Conservation (phyloP, 2,797 vertebrate genomes). For the Phoxinus dragarum region DNA sequence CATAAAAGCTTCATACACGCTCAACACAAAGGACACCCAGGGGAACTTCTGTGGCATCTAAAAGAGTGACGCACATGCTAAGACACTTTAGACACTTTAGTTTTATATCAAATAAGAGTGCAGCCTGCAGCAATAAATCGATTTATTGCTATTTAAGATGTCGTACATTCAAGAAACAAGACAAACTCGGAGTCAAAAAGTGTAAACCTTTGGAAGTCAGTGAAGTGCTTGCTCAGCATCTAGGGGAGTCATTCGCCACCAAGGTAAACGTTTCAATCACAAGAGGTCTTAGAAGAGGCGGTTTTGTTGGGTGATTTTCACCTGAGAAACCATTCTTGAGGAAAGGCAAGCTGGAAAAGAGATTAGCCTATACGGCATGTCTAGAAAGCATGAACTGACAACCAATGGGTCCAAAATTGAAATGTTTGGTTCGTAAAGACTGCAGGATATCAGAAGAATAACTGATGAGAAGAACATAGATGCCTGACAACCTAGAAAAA, state of each 20-base stretch:
- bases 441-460: constrained; percentile 16
- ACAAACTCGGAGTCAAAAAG: not conserved
- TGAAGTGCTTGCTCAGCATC: not conserved
- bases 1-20: not conserved
- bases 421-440: constrained; percentile 1
- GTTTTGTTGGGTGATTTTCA: not conserved
- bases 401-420: not conserved
- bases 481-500: not conserved
- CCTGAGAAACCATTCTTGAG: not conserved
- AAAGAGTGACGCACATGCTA: not conserved
- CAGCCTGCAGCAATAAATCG: not conserved
- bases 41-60: not conserved
- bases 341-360: not conserved
- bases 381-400: not conserved
- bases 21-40: not conserved
- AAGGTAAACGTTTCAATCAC: not conserved
- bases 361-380: not conserved
- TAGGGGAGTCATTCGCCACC: not conserved
- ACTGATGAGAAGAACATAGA: constrained; percentile 7
- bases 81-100: not conserved
- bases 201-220: not conserved
- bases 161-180: not conserved
- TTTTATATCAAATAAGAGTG: not conserved
- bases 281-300: not conserved
- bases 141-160: too few relatives aligned